Base-by-base conservation (phyloP, 2,888 invertebrate species). In the Chaetoderma sp. region DNA sequence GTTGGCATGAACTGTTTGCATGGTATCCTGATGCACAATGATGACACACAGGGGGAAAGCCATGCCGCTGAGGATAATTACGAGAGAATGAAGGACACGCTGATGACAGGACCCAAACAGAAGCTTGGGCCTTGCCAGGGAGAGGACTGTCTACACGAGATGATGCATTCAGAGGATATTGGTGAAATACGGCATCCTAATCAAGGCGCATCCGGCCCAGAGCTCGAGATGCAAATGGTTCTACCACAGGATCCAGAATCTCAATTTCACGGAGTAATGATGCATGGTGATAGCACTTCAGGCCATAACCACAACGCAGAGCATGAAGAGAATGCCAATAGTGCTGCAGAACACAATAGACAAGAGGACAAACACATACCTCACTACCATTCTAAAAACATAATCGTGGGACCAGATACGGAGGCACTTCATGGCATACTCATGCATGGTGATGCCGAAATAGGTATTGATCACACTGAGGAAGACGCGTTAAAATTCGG, bases 1-100 rank as follows among this genome's bases (percentile, higher is more conserved):
- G 42, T 57, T 25, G 66, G 64, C 2, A 74, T 77, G 75, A 70
- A 73, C 28, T 75, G 76, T 66, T 63, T 78, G 6, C 78, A 78
- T 50, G 78, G 78, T 0, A 67, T 78, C 6, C 50, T 78, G 25
- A 78, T 78, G 78, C 78, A 78, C 47, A 69, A 69, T 8, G 78
- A 78, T 50, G 65, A 68, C 4, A 49, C 49, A 0, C 39, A 62
- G 6, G 78, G 77, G 1, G 71, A 72, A 6, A 60, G 69, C 3
- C 78, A 78, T 44, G 66, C 63, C 55, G 66, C 68, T 3, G 76
- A 75, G 32, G 75, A 77, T 32, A 63, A 67, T 18, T 73, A 72
- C n/a, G 58, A 73, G 0, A 58, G 68, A 6, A 72, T 74, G 33
- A 68, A 72, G 39, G 50, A 65, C 0, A 67, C 54, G 10, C 36